Evolutionary conservation across 2,888 invertebrate species (phyloP).

Genomic region (Cantharis lateralis): DNA sequence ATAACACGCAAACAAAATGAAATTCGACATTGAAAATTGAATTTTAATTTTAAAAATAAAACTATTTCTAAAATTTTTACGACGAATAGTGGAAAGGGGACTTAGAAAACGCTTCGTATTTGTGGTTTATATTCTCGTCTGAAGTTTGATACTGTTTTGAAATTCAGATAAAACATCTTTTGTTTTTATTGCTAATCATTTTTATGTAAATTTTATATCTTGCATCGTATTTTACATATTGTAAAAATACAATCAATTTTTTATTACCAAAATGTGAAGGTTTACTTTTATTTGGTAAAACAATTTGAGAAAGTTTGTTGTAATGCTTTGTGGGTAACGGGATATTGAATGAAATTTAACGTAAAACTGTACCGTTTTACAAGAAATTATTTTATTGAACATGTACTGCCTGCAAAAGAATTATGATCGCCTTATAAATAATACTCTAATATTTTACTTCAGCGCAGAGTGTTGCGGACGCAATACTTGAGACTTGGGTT

Average conservation of each 20-base stretch:
- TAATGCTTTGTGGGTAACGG: not conserved
- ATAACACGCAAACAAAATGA: not conserved
- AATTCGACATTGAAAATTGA: not conserved
- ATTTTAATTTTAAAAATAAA: not conserved
- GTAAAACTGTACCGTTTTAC: constrained; percentile 17
- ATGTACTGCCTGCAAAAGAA: constrained; percentile 50
- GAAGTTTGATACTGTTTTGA: not conserved
- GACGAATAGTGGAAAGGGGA: not conserved
- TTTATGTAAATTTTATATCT: not conserved
- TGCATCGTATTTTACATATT: not conserved
- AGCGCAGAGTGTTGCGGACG: constrained; percentile 51
- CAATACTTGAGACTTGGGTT: constrained; percentile 44
- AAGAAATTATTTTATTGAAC: constrained; percentile 31
- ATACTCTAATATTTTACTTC: constrained; percentile 53
- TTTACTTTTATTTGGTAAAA: not conserved
- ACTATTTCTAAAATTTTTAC: not conserved
- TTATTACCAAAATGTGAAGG: not conserved
- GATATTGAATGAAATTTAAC: constrained; percentile 5
- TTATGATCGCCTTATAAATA: constrained; percentile 55
- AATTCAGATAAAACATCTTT: not conserved
- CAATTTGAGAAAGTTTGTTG: not conserved
- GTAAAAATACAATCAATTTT: not conserved
- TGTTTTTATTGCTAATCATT: not conserved
- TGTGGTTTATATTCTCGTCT: not conserved
- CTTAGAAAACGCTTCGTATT: not conserved